Evolutionary conservation across 2,113 vertebrate genomes (phyloP).

Genomic region (Datnioides undecimradiatus): DNA sequence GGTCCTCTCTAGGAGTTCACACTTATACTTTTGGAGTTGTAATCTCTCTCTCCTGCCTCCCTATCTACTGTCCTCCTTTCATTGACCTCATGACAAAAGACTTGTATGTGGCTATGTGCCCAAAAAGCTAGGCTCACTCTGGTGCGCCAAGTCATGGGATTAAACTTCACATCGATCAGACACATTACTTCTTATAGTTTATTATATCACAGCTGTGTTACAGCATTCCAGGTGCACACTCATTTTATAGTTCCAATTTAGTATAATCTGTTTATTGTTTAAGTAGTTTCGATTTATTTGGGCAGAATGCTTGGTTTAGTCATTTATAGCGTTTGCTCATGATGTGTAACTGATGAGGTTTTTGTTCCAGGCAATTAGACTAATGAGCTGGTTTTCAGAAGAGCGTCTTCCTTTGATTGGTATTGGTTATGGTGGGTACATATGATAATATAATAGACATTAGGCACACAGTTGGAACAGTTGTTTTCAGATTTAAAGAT

Average conservation of each 20-base stretch:
- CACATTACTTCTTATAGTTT: not conserved
- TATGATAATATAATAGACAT: constrained; percentile 27
- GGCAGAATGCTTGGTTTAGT: constrained; percentile 33
- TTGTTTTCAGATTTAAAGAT: constrained; percentile 16
- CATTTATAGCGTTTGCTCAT: constrained; percentile 53
- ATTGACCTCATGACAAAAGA: not conserved
- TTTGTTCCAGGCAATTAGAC: constrained; percentile 52
- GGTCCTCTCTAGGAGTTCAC: not conserved
- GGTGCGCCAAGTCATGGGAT: not conserved
- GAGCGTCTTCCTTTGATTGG: not conserved
- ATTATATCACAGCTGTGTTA: constrained; percentile 1
- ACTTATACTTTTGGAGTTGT: not conserved
- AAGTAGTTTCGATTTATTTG: constrained; percentile 41
- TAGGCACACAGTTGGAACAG: constrained; percentile 13
- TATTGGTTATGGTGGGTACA: constrained; percentile 14
- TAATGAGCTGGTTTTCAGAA: constrained; percentile 47
- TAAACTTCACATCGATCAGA: not conserved
- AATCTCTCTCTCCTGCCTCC: not conserved
- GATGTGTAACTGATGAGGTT: constrained; percentile 53
- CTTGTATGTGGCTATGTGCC: not conserved
- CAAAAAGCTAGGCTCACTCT: not conserved
- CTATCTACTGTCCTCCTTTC: not conserved
- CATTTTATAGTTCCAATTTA: constrained; percentile 13
- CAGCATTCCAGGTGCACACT: not conserved
- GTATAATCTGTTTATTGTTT: constrained; percentile 26